Percentiles rank a stretch among this genome's conserved stretches.
Conservation (phyloP, 2,113 vertebrate species). For the Eurystomus gularis region DNA sequence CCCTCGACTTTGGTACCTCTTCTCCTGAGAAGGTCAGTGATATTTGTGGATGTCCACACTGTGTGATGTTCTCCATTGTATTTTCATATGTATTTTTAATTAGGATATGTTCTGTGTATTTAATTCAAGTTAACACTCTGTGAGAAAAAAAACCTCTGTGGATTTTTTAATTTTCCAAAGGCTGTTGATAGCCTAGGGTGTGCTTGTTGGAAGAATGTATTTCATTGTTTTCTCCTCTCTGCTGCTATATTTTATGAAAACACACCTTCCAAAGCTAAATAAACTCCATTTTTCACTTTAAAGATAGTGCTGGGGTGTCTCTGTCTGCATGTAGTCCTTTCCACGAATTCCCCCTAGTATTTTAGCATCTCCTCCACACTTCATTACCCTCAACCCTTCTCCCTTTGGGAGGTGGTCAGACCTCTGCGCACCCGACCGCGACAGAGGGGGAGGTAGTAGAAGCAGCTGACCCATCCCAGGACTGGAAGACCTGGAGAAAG, state of each 20-base stretch:
- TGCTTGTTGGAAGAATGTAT: not conserved
- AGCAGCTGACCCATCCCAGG: fast-evolving
- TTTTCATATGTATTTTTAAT: not conserved
- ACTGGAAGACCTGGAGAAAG: not conserved
- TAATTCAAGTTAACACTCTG: not conserved
- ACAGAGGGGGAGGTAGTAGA: not conserved
- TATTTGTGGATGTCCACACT: fast-evolving
- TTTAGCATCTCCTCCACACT: not conserved
- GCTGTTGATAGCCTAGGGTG: not conserved
- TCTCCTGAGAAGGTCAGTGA: not conserved
- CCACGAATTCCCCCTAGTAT: not conserved
- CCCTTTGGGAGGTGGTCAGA: too few relatives aligned
- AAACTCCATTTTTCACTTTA: not conserved
- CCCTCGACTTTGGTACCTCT: not conserved
- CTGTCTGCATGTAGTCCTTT: not conserved
- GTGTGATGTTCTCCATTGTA: not conserved
- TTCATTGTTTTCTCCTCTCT: not conserved
- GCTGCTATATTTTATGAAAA: not conserved
- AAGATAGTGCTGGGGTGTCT: not conserved
- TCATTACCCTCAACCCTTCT: too few relatives aligned
- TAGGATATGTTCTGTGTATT: not conserved
- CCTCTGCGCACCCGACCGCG: too few relatives aligned
- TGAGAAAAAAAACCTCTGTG: not conserved
- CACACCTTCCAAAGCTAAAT: not conserved
- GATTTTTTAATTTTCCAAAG: not conserved